Evolutionary conservation across 2,797 vertebrate genomes (phyloP), one percentile per base, ranked within the genome.

Genomic region (Notoglanidium macrostoma): DNA sequence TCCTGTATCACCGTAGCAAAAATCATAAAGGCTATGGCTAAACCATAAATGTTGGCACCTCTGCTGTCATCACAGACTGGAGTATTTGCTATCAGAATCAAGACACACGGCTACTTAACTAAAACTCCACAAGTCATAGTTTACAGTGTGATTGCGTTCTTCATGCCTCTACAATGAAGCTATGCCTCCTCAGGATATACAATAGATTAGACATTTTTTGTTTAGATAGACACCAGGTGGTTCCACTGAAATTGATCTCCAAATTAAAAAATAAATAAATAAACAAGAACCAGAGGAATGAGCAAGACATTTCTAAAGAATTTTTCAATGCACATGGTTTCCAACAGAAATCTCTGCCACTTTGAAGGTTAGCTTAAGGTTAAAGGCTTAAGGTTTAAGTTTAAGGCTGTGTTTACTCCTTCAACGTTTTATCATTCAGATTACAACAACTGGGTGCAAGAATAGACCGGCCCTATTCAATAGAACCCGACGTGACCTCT

Each of bases 71-170:
- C 51, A 57, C 32, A 83, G 51, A 79, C 51, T 85, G 61, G 54
- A 85, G 80, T 88, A 85, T 77, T 85, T 54, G 10, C 82, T 51
- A 59, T 74, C 70, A 78, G 51, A 19, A 89, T 87, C 68, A 87
- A 86, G 77, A 86, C 81, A 85, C 85, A 77, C 44, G 61, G 84
- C 73, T 78, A 29, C 40, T 80, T 86, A 78, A 88, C 83, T 68
- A 84, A 40, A 86, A 86, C 32, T 86, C 40, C 72, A n/a, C 10
- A 85, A 81, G 83, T 80, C 87, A 86, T 59, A 81, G 67, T 29
- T 44, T 57, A 19, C 21, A 78, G 46, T n/a, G 6, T 54, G 74
- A 29, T 77, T 77, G 46, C 7, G 40, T 86, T n/a, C 19, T 9
- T 44, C 29, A 55, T 14, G 35, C 65, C 14, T 59, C 76, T 15